Percentiles rank a stretch among this genome's conserved stretches.
Evolutionary conservation across 1,140 invertebrate species (phyloP).

Genomic region (Musca vetustissima): DNA sequence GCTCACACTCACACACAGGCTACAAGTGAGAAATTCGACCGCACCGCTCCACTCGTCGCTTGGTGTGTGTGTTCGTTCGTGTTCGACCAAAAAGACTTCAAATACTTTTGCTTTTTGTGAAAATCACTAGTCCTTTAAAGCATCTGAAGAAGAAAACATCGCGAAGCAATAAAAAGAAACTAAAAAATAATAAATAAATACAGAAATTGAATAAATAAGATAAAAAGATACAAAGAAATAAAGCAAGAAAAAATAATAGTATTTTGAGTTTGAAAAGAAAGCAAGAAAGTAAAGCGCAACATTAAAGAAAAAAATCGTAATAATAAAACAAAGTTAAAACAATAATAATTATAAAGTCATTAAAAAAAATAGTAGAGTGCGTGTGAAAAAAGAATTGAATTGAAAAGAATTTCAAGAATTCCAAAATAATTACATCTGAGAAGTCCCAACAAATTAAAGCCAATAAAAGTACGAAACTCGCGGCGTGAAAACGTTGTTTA

Average conservation of each 20-base stretch:
- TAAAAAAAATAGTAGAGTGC: no score
- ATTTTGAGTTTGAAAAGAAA: neutral
- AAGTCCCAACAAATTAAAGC: no score
- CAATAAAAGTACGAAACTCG: no score
- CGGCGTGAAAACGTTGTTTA: no score
- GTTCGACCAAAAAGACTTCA: constrained; percentile 17
- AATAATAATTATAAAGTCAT: no score
- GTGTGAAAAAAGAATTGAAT: no score
- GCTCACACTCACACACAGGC: no score
- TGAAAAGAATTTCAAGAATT: no score
- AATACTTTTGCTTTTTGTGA: constrained; percentile 23
- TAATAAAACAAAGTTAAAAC: neutral
- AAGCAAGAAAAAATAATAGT: no score
- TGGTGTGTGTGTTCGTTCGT: constrained; percentile 2
- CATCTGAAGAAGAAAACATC: constrained; percentile 22
- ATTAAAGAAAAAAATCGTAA: neutral
- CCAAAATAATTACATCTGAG: no score
- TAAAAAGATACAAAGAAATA: no score
- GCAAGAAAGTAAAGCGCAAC: neutral
- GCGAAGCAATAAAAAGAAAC: constrained; percentile 2
- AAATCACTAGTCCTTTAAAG: constrained; percentile 24
- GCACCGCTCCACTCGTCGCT: neutral
- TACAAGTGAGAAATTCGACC: constrained; percentile 10
- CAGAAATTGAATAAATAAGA: no score
- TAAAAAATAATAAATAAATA: neutral